A percentile compares a stretch with the other conserved stretches of the same genome.
Evolutionary conservation across 2,888 invertebrate species (phyloP).

Genomic region (Amphiduros pacificus): DNA sequence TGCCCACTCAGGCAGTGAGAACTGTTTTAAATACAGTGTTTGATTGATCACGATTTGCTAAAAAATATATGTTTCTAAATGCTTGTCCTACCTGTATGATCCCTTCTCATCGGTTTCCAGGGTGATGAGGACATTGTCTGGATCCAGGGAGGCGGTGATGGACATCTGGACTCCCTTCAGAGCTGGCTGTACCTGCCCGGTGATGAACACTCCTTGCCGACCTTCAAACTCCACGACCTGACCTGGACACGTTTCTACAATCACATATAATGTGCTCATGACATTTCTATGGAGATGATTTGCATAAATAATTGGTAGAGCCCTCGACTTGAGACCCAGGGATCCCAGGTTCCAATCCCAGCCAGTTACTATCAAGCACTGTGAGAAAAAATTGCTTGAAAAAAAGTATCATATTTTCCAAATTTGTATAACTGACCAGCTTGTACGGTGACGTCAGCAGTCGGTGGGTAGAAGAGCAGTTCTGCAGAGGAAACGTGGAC

Average conservation of each 20-base stretch:
- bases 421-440: conserved; percentile 50
- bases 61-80: no score
- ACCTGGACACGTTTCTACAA: conserved; percentile 35
- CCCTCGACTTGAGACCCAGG: not conserved
- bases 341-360: not conserved
- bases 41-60: no score
- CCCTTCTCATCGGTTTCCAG: conserved; percentile 71
- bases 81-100: conserved; percentile 63
- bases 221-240: conserved; percentile 47
- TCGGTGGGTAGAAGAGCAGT: conserved; percentile 72
- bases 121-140: conserved; percentile 41
- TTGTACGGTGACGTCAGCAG: conserved; percentile 66
- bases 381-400: no score
- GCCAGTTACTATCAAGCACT: no score
- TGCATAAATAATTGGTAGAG: not conserved
- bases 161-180: conserved; percentile 59
- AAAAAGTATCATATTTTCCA: no score
- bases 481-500: conserved; percentile 73
- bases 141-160: conserved; percentile 42
- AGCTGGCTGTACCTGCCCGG: conserved; percentile 69
- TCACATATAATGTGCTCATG: not conserved
- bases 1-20: no score
- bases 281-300: not conserved
- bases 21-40: no score
- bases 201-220: conserved; percentile 58